phyloP scores from a whole-genome alignment of 2,113 vertebrate genomes.

The Columbina picui region DNA sequence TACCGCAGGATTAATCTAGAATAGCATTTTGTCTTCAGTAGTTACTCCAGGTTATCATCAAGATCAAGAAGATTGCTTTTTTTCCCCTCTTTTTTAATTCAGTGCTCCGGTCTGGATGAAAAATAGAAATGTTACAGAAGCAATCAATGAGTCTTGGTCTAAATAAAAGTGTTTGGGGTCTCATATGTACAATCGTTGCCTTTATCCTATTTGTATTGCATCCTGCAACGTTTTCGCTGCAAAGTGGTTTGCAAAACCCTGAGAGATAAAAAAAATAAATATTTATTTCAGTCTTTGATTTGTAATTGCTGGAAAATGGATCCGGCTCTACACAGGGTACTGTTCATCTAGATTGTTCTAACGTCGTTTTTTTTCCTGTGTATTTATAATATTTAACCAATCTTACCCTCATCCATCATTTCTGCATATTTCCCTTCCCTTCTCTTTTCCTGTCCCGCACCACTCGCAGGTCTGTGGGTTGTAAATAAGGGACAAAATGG shows the following conservation, averaged over 20 bases:
- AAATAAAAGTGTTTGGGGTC: not conserved
- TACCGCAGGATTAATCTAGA: not conserved
- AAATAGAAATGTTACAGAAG: not conserved
- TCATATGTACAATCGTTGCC: not conserved
- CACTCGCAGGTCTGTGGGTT: not conserved
- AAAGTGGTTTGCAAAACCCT: not conserved
- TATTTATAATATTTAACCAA: not conserved
- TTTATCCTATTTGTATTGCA: not conserved
- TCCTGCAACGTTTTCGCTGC: not conserved
- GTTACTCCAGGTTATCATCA: not conserved
- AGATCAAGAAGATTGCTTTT: not conserved
- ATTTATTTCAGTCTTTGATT: not conserved
- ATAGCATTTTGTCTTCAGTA: not conserved
- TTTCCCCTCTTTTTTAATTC: not conserved
- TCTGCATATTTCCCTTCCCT: not conserved
- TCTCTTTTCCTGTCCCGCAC: not conserved
- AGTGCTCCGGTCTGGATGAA: not conserved
- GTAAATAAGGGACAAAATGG: not conserved
- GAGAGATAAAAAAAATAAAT: not conserved
- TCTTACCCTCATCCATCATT: not conserved
- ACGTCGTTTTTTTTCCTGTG: not conserved
- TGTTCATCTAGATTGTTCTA: not conserved
- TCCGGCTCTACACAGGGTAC: not conserved
- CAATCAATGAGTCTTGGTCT: not conserved
- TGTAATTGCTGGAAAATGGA: not conserved